Percentiles rank a stretch among this genome's conserved stretches.
Evolutionary conservation across 2,113 vertebrate species (phyloP).

Genomic region (Mirza zaza): DNA sequence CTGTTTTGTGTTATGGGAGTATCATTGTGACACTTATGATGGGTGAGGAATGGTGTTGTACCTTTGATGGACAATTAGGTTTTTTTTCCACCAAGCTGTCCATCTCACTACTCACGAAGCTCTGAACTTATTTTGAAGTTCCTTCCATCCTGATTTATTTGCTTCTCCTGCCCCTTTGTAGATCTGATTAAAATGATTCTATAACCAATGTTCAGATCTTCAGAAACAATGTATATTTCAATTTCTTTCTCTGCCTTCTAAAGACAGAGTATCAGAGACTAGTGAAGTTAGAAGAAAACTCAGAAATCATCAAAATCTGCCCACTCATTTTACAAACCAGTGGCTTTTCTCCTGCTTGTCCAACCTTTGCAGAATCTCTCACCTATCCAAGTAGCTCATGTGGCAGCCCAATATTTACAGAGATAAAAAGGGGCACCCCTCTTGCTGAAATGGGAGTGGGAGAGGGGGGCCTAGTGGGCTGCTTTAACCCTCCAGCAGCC

Average conservation of each 20-base stretch:
- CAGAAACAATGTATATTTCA: not conserved
- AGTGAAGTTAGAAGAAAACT: not conserved
- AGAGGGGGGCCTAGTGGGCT: not conserved
- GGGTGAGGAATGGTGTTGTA: no score
- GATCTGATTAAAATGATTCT: not conserved
- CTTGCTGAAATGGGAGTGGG: not conserved
- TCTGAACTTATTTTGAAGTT: not conserved
- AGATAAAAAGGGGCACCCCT: not conserved
- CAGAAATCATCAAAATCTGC: not conserved
- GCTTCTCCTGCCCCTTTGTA: not conserved
- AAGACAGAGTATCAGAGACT: not conserved
- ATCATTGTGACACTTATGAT: not conserved
- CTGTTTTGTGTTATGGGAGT: not conserved
- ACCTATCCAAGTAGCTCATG: not conserved
- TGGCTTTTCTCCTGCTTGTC: not conserved
- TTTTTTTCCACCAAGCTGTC: not conserved
- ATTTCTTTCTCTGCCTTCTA: not conserved
- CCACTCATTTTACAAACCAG: not conserved
- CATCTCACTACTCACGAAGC: not conserved
- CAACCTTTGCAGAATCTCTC: not conserved
- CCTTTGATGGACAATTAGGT: not conserved
- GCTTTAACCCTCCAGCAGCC: fast-evolving
- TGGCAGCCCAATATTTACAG: not conserved
- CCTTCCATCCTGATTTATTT: not conserved
- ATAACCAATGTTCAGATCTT: not conserved